phyloP scores from a whole-genome alignment of 1,140 invertebrate species.

The Papilio machaon region DNA sequence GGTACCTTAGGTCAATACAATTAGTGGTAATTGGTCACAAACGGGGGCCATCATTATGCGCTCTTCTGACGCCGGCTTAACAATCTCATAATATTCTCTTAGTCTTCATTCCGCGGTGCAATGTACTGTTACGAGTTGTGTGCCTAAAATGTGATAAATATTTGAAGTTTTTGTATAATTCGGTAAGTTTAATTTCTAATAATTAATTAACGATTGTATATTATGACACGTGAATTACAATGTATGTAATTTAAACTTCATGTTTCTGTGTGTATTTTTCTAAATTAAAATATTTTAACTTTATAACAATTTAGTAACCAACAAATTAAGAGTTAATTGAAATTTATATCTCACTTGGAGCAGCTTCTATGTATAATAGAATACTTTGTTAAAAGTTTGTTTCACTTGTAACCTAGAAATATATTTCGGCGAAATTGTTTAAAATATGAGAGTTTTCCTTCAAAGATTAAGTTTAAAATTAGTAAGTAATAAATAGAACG shows the following conservation, averaged over 20 bases:
- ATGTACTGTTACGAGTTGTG: conserved; percentile 42
- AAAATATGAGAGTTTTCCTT: not conserved
- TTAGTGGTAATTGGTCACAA: conserved; percentile 70
- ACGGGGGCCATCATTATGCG: conserved; percentile 60
- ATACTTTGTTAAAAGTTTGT: conserved; percentile 22
- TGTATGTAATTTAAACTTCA: too few species aligned
- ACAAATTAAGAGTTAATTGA: conserved; percentile 26
- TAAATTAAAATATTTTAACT: not conserved
- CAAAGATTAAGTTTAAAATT: not conserved
- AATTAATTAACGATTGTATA: not conserved
- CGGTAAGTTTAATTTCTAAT: conserved; percentile 4
- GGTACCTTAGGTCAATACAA: conserved; percentile 80
- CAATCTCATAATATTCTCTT: conserved; percentile 47
- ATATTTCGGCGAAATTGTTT: not conserved
- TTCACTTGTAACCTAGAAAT: conserved; percentile 25
- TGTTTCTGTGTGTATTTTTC: not conserved
- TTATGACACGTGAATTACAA: too few species aligned
- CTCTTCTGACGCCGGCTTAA: conserved; percentile 54
- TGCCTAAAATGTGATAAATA: conserved; percentile 38
- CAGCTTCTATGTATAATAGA: not conserved
- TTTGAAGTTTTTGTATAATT: not conserved
- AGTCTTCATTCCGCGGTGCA: conserved; percentile 38
- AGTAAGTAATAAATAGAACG: not conserved
- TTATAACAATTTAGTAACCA: not conserved
- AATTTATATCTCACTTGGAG: conserved; percentile 28